phyloP scores from a whole-genome alignment of 2,888 invertebrate species.

The Epirrhoe tristata region DNA sequence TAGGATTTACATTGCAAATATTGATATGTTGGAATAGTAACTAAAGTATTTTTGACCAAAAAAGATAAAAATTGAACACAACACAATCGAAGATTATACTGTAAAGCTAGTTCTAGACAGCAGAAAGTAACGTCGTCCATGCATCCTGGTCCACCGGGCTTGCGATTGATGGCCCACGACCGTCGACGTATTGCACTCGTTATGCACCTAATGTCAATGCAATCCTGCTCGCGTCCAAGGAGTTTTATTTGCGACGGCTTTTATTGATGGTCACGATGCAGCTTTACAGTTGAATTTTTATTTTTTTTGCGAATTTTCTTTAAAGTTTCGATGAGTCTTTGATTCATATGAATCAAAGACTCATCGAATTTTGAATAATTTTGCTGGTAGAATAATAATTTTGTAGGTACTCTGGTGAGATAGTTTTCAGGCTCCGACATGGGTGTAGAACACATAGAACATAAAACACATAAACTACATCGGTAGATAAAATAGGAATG shows the following conservation, averaged over 20 bases:
- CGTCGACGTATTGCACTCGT: slow-evolving; percentile 80
- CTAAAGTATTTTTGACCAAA: too few species aligned
- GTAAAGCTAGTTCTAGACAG: slow-evolving; percentile 33
- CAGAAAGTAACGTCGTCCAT: slow-evolving; percentile 34
- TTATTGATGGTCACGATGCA: slow-evolving; percentile 40
- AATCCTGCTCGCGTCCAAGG: slow-evolving; percentile 66
- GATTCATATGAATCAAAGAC: not conserved
- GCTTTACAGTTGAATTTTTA: slow-evolving; percentile 27
- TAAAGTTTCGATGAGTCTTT: too few species aligned
- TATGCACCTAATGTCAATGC: slow-evolving; percentile 80
- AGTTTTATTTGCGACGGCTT: slow-evolving; percentile 62
- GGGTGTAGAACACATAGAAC: not conserved
- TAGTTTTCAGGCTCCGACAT: not conserved
- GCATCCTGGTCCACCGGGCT: slow-evolving; percentile 67
- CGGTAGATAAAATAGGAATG: too few species aligned
- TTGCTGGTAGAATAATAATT: too few species aligned
- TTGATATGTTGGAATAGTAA: too few species aligned
- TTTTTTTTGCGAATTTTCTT: not conserved
- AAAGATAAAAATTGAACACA: slow-evolving; percentile 16
- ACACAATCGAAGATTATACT: slow-evolving; percentile 30
- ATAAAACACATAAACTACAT: not conserved
- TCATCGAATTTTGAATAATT: not conserved
- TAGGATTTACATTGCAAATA: too few species aligned
- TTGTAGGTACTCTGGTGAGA: too few species aligned
- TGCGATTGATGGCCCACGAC: slow-evolving; percentile 76